Base-by-base conservation (phyloP, 2,888 invertebrate genomes). In the Noctua comes region DNA sequence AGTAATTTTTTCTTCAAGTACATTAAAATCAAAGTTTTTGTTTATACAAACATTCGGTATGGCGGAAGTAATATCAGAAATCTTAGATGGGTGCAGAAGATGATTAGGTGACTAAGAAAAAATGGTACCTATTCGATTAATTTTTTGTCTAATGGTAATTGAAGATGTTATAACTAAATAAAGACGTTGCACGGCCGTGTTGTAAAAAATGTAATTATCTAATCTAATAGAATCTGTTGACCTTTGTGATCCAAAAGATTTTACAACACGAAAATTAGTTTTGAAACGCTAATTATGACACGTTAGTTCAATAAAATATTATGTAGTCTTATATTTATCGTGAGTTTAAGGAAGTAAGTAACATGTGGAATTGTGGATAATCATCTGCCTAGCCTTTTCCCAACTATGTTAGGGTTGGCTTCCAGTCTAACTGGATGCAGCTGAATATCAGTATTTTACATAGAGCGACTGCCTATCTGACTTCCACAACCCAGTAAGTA, bases 61-160 rank as follows among this genome's bases (percentile, higher is more conserved):
- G 77, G 68, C 89, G 90, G 90, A 89, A 89, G 88, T 83, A 72
- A 86, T 86, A 79, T 36, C 13, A 81, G 36, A 54, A 64, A 36
- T 68, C 36, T 84, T n/a, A 70, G 69, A 75, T 75, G 51, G 57
- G 79, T 80, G 48, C 4, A n/a, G 21, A 43, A 18, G 36, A 46
- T 82, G 31, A 88, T 85, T 83, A 73, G 68, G 8, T 65, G 36
- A 48, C n/a, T 43, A n/a, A 68, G 46, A 85, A 86, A 80, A 86
- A 83, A 82, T 77, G n/a, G 65, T 68, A 66, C 66, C 43, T 18
- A 79, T 86, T 87, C 80, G 76, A 87, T 86, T 83, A 79, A 24
- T 78, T 86, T 80, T 80, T 85, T 43, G 54, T 31, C 18, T 65
- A 36, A 40, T 73, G 13, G 66, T 83, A 79, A 82, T 79, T 79